Evolutionary conservation across 2,113 vertebrate species (phyloP), one percentile per base, ranked within the genome.

Genomic region (Scomber colias): DNA sequence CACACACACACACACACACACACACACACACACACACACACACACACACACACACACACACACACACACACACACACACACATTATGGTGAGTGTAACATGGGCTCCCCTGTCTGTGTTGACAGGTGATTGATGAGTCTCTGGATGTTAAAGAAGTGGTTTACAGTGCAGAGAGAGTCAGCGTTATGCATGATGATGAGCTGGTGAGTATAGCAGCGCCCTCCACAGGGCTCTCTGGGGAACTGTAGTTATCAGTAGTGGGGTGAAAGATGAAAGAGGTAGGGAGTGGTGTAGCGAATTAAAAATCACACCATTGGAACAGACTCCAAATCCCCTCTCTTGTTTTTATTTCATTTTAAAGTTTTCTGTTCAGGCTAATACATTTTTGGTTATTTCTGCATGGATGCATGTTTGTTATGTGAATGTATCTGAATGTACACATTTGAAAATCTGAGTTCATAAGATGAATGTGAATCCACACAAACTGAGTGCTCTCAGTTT

Each of bases 91-190:
- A 89, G 91, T 93, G 85, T 96, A 95, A 95, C 92, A 88, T 59
- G 91, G 92, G 3, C 91, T 92, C 84, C 72, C 91, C 75, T 95
- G 93, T 76, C 92, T 65, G 14, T 96, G 96, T 95, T 90, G 92
- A 62, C 96, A 99, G 98, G 97, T 99, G 67, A 97, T 99, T 89
- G 98, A 98, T 83, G 98, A 99, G 91, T 97, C 97, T 81, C 96
- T 99, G 71, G 98, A 99, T 77, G 97, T 99, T 93, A 99, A 99
- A 91, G 98, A 99, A 88, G 96, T 95, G 92, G 91, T 95, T 94
- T 98, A 97, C 96, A 99, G 97, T 31, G 96, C 97, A 0, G 97
- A 98, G 92, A 95, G 97, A 85, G 96, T 97, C 3, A 96, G 96
- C 57, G 95, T 97, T 91, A 95, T 97, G 84, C 93, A 94, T 93